Percentiles rank a stretch among this genome's conserved stretches.
Evolutionary conservation across 2,113 vertebrate species (phyloP).

Genomic region (Pao palembangensis): DNA sequence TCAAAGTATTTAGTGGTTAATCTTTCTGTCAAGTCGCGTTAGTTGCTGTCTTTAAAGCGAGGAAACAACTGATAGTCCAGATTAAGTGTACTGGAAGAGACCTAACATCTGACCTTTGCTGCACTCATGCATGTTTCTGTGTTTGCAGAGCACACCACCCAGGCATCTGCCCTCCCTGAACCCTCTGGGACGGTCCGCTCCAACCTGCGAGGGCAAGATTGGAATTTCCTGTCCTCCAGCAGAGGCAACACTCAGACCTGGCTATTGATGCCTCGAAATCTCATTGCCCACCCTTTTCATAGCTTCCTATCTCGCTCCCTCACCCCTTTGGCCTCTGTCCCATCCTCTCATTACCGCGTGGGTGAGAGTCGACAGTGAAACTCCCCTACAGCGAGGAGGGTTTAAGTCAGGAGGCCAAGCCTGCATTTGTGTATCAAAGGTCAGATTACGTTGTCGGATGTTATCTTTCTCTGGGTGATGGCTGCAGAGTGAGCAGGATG

Average conservation of each 20-base stretch:
- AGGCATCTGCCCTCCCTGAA: constrained; percentile 50
- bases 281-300: constrained; percentile 7
- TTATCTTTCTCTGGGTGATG: constrained; percentile 65
- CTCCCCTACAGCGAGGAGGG: constrained; percentile 39
- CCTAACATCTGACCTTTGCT: constrained; percentile 37
- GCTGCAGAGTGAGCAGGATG: constrained; percentile 52
- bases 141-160: constrained; percentile 19
- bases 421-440: constrained; percentile 71
- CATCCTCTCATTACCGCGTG: constrained; percentile 22
- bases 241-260: constrained; percentile 28
- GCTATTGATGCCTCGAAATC: constrained; percentile 31
- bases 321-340: constrained; percentile 17
- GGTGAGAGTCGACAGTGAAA: constrained; percentile 36
- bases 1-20: constrained; percentile 52
- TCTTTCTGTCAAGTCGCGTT: constrained; percentile 46
- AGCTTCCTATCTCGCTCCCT: constrained; percentile 22
- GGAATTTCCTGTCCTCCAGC: constrained; percentile 62
- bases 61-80: constrained; percentile 24
- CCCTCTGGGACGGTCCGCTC: constrained; percentile 32
- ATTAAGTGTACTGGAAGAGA: constrained; percentile 33
- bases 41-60: constrained; percentile 44
- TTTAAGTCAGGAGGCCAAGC: constrained; percentile 47
- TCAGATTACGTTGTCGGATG: constrained; percentile 76
- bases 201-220: constrained; percentile 52
- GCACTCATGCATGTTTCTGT: constrained; percentile 36